Evolutionary conservation across 2,888 invertebrate species (phyloP).

Genomic region (Elaeidobius kamerunicus): DNA sequence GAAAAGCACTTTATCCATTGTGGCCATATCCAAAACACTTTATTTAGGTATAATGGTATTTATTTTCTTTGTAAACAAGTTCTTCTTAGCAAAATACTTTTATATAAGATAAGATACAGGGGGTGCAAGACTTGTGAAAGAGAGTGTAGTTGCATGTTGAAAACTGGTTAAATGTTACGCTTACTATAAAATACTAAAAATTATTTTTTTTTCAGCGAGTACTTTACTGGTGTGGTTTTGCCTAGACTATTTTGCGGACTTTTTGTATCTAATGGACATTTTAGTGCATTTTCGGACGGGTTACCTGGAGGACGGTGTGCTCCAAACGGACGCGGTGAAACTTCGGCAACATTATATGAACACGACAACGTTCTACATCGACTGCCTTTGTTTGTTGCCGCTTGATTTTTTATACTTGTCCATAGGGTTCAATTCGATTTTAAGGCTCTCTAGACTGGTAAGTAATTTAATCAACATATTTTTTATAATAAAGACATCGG

Average conservation of each 20-base stretch:
- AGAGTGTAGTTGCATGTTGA: too few species aligned
- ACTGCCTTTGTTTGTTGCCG: conserved; percentile 95
- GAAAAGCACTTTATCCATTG: too few species aligned
- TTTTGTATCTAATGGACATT: conserved; percentile 94
- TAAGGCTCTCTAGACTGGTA: conserved; percentile 92
- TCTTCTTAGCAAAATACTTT: too few species aligned
- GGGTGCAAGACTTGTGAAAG: too few species aligned
- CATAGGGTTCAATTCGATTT: conserved; percentile 91
- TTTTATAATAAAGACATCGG: background rate
- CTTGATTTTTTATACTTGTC: conserved; percentile 97
- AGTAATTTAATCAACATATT: conserved; percentile 7
- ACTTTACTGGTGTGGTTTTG: conserved; percentile 94
- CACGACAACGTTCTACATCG: conserved; percentile 92
- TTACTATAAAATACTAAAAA: too few species aligned
- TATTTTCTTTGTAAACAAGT: too few species aligned
- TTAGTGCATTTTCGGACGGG: conserved; percentile 97
- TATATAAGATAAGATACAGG: too few species aligned
- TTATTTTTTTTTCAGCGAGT: conserved; percentile 56
- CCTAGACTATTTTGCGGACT: conserved; percentile 94
- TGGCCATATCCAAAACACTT: too few species aligned
- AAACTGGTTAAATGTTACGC: too few species aligned
- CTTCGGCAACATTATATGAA: conserved; percentile 97
- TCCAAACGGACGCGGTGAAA: conserved; percentile 93
- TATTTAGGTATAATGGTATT: too few species aligned
- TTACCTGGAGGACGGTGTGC: conserved; percentile 94